Conservation (phyloP, 2,888 invertebrate genomes). For the Chrysodeixis includens region DNA sequence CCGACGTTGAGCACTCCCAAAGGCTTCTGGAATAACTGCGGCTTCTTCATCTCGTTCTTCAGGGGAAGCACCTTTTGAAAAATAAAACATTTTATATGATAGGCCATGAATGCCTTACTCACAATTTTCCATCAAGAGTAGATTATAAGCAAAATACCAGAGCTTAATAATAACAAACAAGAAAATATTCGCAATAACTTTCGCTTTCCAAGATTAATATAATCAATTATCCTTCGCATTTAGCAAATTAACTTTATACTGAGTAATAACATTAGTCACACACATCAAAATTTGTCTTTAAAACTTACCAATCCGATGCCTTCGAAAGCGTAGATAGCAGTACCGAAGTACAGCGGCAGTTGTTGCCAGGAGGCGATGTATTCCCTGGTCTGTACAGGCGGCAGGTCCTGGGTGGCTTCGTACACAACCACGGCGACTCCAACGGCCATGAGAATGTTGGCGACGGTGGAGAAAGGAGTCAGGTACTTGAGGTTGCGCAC, state of each 20-base stretch:
- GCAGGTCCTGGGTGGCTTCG: slow-evolving; percentile 93
- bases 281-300: not conserved
- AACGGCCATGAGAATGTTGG: slow-evolving; percentile 94
- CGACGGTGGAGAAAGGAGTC: slow-evolving; percentile 97
- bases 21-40: slow-evolving; percentile 93
- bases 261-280: not conserved
- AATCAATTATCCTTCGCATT: too few relatives aligned
- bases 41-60: slow-evolving; percentile 96
- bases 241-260: too few relatives aligned
- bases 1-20: slow-evolving; percentile 97
- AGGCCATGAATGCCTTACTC: not conserved
- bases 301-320: slow-evolving; percentile 95
- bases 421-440: slow-evolving; percentile 94
- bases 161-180: too few relatives aligned
- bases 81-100: not conserved
- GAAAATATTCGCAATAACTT: too few relatives aligned
- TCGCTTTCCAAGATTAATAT: too few relatives aligned
- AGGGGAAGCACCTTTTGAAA: slow-evolving; percentile 94
- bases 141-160: too few relatives aligned
- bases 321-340: slow-evolving; percentile 98
- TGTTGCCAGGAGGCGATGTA: slow-evolving; percentile 90
- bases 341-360: slow-evolving; percentile 97
- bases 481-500: slow-evolving; percentile 96
- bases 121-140: too few relatives aligned
- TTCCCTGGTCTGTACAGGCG: slow-evolving; percentile 89